Evolutionary conservation across 2,797 vertebrate species (phyloP).

Genomic region (Gastrophryne carolinensis): DNA sequence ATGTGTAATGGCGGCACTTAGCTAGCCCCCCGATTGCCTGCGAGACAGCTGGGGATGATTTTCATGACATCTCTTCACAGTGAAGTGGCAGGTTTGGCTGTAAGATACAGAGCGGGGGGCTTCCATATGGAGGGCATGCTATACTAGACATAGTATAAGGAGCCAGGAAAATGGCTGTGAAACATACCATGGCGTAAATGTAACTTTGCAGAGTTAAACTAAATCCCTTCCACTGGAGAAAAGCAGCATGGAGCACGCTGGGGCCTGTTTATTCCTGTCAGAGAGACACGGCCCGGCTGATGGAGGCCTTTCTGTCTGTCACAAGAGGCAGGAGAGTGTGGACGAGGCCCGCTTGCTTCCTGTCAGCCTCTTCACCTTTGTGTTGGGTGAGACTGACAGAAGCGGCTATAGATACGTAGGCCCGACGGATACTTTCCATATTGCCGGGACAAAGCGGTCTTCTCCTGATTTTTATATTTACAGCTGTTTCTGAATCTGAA

Average conservation of each 20-base stretch:
- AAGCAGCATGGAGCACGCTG: neutral
- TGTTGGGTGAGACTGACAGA: conserved; percentile 4
- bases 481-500: too few species aligned
- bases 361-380: conserved; percentile 30
- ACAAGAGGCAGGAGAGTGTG: conserved; percentile 3
- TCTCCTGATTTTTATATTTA: neutral
- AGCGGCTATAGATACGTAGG: neutral
- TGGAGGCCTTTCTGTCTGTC: neutral
- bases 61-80: neutral
- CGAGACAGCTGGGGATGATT: neutral
- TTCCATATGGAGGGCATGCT: too few species aligned
- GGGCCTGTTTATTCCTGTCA: neutral
- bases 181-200: too few species aligned
- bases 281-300: too few species aligned
- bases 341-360: neutral
- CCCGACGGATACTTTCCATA: neutral
- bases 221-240: neutral
- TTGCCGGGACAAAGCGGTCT: neutral
- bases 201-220: neutral
- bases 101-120: too few species aligned
- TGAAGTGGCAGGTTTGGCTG: neutral
- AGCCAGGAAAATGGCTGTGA: too few species aligned
- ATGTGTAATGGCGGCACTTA: neutral
- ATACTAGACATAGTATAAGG: too few species aligned
- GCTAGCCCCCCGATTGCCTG: neutral